These are phyloP conservation scores for Hipposideros larvatus DNA, from an alignment of 2,797 vertebrate genomes.

Conservation along the genomic window DNA sequence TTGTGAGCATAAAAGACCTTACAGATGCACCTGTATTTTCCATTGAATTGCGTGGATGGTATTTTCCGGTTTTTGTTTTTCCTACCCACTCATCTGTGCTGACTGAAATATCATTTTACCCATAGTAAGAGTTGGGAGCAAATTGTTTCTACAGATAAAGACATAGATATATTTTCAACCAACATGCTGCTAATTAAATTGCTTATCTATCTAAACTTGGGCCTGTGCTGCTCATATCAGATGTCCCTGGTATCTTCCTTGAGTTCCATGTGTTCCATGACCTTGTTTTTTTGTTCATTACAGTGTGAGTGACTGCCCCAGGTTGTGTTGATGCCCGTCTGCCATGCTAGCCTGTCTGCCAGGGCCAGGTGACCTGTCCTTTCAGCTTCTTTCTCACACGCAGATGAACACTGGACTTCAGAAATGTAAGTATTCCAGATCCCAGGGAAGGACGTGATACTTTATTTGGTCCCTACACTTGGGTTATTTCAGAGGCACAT, in stretches of 20 bases:
- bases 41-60: neutral
- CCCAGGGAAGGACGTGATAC: constrained; percentile 57
- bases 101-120: constrained; percentile 53
- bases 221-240: neutral
- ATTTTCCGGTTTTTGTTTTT: constrained; percentile 57
- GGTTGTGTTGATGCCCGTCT: constrained; percentile 97
- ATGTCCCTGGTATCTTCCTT: neutral
- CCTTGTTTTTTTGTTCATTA: constrained; percentile 85
- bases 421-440: constrained; percentile 96
- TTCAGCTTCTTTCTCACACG: constrained; percentile 99
- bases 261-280: constrained; percentile 75
- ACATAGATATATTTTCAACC: constrained; percentile 46
- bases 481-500: neutral
- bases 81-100: neutral
- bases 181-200: constrained; percentile 62
- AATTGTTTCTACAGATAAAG: constrained; percentile 59
- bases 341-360: constrained; percentile 99
- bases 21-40: neutral
- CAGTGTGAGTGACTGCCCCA: constrained; percentile 96
- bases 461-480: neutral
- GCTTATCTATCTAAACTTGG: constrained; percentile 40
- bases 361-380: constrained; percentile 98
- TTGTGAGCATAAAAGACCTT: neutral
- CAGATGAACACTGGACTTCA: constrained; percentile 99
- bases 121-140: constrained; percentile 34